A percentile compares a stretch with the other conserved stretches of the same genome.
Evolutionary conservation across 1,140 invertebrate species (phyloP).

Genomic region (Sarcophaga bullata): DNA sequence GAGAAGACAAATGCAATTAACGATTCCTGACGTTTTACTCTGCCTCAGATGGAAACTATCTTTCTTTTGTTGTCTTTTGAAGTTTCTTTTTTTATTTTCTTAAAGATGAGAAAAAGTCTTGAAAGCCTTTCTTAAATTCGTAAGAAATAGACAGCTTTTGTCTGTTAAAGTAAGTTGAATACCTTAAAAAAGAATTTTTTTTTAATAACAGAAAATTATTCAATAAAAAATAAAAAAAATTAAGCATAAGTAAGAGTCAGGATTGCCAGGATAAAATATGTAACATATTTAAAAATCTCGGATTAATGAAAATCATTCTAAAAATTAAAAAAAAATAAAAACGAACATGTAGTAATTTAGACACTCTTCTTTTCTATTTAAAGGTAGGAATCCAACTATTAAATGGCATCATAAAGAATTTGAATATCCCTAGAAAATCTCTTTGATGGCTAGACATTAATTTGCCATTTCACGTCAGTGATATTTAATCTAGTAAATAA

Average conservation of each 20-base stretch:
- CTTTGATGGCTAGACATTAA: no score
- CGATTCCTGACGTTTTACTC: not conserved
- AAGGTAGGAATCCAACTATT: no score
- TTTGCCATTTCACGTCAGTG: no score
- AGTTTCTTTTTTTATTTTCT: not conserved
- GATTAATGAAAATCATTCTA: no score
- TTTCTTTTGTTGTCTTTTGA: not conserved
- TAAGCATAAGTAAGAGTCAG: not conserved
- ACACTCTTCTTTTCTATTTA: no score
- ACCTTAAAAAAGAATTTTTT: not conserved
- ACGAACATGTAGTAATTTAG: no score
- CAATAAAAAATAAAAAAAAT: not conserved
- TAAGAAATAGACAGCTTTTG: not conserved
- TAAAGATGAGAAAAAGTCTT: not conserved
- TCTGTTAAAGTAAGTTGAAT: not conserved
- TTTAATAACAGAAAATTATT: conserved; percentile 3
- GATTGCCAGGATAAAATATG: not conserved
- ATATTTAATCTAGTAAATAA: no score
- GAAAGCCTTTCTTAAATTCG: not conserved
- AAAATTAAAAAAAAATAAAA: no score
- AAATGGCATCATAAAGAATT: no score
- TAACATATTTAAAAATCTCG: no score
- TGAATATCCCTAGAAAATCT: no score
- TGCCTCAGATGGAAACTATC: not conserved
- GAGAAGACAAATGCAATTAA: conserved; percentile 24